Evolutionary conservation across 53 echinoderm and acorn worm genomes (phyloP).

Genomic region (Crossaster papposus): DNA sequence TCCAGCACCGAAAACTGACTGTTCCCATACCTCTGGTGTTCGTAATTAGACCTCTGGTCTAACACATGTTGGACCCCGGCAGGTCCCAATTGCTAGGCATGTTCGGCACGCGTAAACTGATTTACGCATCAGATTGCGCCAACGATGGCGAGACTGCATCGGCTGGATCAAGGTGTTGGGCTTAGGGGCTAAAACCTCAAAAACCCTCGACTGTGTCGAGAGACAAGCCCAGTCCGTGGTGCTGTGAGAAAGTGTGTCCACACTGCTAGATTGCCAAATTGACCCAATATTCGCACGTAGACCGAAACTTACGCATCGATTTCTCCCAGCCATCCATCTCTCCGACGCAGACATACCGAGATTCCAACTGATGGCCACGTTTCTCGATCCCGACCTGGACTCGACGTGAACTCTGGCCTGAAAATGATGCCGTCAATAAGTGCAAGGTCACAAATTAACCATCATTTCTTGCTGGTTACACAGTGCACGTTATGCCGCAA

Average conservation of each 20-base stretch:
- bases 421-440: not conserved
- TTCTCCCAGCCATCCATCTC: not conserved
- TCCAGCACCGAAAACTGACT: not conserved
- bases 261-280: not conserved
- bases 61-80: constrained; percentile 18
- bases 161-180: not conserved
- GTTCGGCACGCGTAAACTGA: constrained; percentile 24
- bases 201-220: not conserved
- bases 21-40: not conserved
- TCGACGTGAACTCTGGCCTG: constrained; percentile 1
- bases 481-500: not conserved
- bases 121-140: not conserved
- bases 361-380: constrained; percentile 2
- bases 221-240: not conserved
- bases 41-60: not conserved
- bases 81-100: constrained; percentile 5
- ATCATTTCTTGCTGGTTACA: not conserved
- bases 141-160: constrained; percentile 2
- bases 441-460: constrained; percentile 20
- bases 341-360: not conserved
- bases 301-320: too few relatives aligned
- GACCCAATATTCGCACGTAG: constrained; percentile 18
- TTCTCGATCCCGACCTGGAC: constrained; percentile 21
- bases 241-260: not conserved
- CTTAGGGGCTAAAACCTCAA: not conserved